Evolutionary conservation across 2,113 vertebrate species (phyloP), one percentile per base, ranked within the genome.

Genomic region (Rynchops niger): DNA sequence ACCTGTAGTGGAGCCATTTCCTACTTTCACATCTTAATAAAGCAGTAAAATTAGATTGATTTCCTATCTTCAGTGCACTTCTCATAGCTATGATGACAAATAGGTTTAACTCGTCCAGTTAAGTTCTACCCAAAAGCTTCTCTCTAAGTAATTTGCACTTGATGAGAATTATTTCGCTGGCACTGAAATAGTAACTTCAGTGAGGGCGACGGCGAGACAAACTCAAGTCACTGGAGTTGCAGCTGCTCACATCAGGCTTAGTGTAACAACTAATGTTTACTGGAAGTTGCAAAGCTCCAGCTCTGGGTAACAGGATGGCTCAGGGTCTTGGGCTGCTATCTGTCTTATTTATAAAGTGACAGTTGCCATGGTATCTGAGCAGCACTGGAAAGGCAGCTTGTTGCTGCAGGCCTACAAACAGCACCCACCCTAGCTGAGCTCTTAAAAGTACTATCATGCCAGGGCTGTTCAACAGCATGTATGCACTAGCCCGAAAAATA

Each of bases 331-430:
- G 17, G 7, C 23, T 86, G 47, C 82, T 95, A 23, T 56, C 62
- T 56, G 38, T 76, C 78, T 93, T 93, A 40, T 90, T 61, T 79
- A 30, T 86, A 42, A 90, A 97, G 70, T 84, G 80, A 25, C 63
- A 76, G 88, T 96, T 95, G 72, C 88, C 53, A 93, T 91, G 88
- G 92, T 76, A 79, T 86, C 95, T 40, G 56, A 91, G 52, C 80
- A 95, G 76, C 80, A 91, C 73, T 59, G 40, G 47, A 83, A 67
- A 95, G 59, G 45, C 55, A 88, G 69, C 86, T 84, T 91, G 61
- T n/a, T 95, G 61, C 88, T 95, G 52, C 76, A 95, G 86, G 83
- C 56, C 94, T 56, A 16, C 26, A 36, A 82, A 59, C 56, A 88
- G 65, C 86, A 93, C 29, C 71, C 45, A 95, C 47, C n/a, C 67